Percentiles rank a stretch among this genome's conserved stretches.
These are phyloP conservation scores for Drosophila tropicalis DNA, from an alignment of 1,140 invertebrate species.

Conservation along the genomic window DNA sequence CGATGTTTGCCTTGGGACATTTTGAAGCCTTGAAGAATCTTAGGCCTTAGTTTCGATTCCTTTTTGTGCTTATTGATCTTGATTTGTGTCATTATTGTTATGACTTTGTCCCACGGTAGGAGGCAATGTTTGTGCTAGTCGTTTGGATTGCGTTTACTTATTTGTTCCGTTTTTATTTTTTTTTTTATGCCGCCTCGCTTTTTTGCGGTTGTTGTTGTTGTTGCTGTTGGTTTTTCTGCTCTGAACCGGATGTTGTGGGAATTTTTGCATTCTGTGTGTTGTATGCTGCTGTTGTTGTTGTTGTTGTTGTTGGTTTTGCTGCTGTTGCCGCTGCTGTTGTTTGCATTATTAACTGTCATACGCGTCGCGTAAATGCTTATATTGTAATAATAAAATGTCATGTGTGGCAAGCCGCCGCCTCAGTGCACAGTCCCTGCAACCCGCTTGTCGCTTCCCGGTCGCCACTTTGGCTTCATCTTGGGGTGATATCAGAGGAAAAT, in stretches of 20 bases:
- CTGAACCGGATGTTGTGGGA: conserved; percentile 78
- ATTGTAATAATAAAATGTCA: conserved; percentile 80
- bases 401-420: conserved; percentile 52
- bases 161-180: conserved; percentile 71
- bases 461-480: neutral
- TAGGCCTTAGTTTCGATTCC: no score
- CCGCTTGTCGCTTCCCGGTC: neutral
- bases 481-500: no score
- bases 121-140: conserved; percentile 18
- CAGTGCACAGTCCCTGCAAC: conserved; percentile 37
- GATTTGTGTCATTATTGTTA: neutral
- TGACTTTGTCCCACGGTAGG: conserved; percentile 42
- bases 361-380: conserved; percentile 74
- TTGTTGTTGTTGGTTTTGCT: conserved; percentile 29
- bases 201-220: conserved; percentile 37
- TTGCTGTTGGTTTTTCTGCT: conserved; percentile 52
- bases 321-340: conserved; percentile 47
- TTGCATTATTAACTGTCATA: conserved; percentile 78
- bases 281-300: conserved; percentile 7
- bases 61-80: neutral
- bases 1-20: no score
- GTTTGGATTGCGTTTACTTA: conserved; percentile 62
- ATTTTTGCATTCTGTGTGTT: conserved; percentile 69
- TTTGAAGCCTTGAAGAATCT: no score
- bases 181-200: conserved; percentile 34